These are phyloP conservation scores for Nettapus auritus DNA, from an alignment of 2,113 vertebrate species.

Conservation along the genomic window DNA sequence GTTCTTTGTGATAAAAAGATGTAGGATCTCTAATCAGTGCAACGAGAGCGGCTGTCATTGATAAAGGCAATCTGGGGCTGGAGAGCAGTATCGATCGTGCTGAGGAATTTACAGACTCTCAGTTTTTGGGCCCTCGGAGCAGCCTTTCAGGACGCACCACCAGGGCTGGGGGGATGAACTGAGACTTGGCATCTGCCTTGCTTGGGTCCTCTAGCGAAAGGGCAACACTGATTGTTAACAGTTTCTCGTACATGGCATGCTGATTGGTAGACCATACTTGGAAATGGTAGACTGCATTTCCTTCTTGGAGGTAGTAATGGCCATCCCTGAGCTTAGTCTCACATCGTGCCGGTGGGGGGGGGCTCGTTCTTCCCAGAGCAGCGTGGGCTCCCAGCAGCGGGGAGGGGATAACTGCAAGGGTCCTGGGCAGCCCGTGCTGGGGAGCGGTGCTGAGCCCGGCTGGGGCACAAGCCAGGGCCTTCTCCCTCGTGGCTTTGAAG, in stretches of 20 bases:
- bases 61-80: conserved; percentile 56
- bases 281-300: neutral
- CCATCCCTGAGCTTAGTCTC: neutral
- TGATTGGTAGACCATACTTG: neutral
- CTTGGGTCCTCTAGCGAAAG: neutral
- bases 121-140: conserved; percentile 21
- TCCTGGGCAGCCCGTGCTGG: neutral
- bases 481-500: neutral
- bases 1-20: conserved; percentile 72
- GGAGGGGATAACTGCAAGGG: neutral
- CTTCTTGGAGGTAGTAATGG: too few species aligned
- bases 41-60: conserved; percentile 59
- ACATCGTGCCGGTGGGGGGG: accelerated
- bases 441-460: neutral
- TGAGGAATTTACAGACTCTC: conserved; percentile 49
- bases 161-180: neutral
- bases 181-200: neutral
- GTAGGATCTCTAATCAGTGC: conserved; percentile 65
- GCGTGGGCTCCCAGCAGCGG: neutral
- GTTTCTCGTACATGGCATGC: neutral
- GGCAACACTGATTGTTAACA: neutral
- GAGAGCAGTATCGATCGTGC: conserved; percentile 44
- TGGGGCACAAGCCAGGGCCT: neutral
- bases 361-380: accelerated
- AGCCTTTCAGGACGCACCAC: neutral